phyloP scores from a whole-genome alignment of 1,140 invertebrate species.

The Epicauta chinensis region DNA sequence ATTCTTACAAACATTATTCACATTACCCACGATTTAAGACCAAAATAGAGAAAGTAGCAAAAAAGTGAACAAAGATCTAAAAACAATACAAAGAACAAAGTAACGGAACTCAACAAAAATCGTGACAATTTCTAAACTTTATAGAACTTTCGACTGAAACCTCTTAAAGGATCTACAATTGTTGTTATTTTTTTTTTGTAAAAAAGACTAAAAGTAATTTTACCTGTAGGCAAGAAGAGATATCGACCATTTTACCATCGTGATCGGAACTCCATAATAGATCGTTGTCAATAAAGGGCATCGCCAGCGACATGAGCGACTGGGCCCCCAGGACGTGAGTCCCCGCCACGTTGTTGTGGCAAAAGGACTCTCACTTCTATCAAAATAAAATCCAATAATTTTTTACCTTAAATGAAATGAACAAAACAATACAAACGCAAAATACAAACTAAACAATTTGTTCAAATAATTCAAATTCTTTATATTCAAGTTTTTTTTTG shows the following conservation, averaged over 20 bases:
- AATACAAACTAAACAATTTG: too few species aligned
- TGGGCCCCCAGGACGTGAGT: slow-evolving; percentile 45
- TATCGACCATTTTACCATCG: slow-evolving; percentile 85
- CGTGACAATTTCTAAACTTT: background rate
- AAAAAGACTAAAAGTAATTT: slow-evolving; percentile 30
- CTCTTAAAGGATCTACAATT: too few species aligned
- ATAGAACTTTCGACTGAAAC: too few species aligned
- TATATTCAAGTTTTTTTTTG: too few species aligned
- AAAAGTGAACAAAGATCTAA: too few species aligned
- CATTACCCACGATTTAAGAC: too few species aligned
- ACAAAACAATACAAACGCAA: too few species aligned
- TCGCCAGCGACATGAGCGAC: slow-evolving; percentile 58
- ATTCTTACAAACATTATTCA: too few species aligned
- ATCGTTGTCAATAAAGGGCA: slow-evolving; percentile 93
- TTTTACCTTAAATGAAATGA: background rate
- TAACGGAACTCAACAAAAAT: background rate
- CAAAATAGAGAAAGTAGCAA: too few species aligned
- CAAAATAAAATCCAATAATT: background rate
- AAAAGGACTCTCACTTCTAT: slow-evolving; percentile 15
- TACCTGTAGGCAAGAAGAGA: slow-evolving; percentile 80
- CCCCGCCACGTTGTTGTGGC: slow-evolving; percentile 28
- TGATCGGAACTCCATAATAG: slow-evolving; percentile 86
- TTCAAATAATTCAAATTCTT: too few species aligned
- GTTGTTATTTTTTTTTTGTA: too few species aligned
- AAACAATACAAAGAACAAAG: background rate